Percentiles rank a stretch among this genome's conserved stretches.
phyloP scores from a whole-genome alignment of 2,888 invertebrate genomes.

The Stenolophus ochropezus region DNA sequence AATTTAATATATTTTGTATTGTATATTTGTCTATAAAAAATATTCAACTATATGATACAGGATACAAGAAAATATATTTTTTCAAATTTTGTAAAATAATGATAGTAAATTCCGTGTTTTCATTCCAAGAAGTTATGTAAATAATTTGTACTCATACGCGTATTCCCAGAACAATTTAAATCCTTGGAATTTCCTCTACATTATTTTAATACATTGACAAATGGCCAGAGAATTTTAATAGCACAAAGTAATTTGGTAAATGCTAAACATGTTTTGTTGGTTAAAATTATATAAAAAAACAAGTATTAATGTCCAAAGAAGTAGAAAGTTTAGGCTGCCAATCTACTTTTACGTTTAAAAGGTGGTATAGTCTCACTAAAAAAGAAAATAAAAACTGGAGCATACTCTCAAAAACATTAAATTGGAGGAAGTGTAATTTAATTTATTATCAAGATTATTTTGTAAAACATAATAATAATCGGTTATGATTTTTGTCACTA shows the following conservation, averaged over 20 bases:
- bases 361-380: conserved; percentile 3
- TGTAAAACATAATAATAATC: too few species aligned
- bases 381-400: neutral
- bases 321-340: conserved; percentile 18
- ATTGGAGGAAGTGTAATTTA: neutral
- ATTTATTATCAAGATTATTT: too few species aligned
- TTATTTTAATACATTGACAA: neutral
- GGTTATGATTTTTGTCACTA: too few species aligned
- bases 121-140: neutral
- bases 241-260: neutral
- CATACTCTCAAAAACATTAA: neutral
- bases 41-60: too few species aligned
- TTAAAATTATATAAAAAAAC: neutral
- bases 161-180: neutral
- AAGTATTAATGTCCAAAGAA: neutral
- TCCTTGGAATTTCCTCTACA: neutral
- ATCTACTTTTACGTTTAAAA: neutral
- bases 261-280: neutral
- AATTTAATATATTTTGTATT: too few species aligned
- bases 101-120: neutral
- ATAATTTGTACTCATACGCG: neutral
- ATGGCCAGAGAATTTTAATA: neutral
- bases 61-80: too few species aligned
- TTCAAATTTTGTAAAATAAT: too few species aligned
- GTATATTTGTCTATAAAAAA: too few species aligned